Evolutionary conservation across 1,140 invertebrate genomes (phyloP).

Genomic region (Leguminivora glycinivorella): DNA sequence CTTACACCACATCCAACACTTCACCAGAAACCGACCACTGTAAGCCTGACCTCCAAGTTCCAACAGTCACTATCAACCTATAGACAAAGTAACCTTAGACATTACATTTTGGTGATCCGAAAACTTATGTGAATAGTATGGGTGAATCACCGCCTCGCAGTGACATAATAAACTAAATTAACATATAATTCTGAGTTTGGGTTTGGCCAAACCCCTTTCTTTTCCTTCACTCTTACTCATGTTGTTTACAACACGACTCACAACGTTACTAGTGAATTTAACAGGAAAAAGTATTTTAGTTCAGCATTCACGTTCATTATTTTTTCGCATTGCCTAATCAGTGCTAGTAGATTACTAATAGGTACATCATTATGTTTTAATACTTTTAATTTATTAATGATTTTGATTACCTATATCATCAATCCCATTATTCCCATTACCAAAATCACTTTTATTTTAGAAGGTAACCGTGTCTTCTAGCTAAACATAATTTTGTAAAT

Average conservation of each 20-base stretch:
- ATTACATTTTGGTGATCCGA: not conserved
- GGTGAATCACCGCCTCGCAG: not conserved
- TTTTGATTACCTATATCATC: too few relatives aligned
- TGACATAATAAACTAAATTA: conserved; percentile 76
- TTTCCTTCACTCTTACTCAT: conserved; percentile 63
- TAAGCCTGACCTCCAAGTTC: not conserved
- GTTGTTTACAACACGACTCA: conserved; percentile 49
- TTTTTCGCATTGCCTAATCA: not conserved
- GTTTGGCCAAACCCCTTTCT: conserved; percentile 52
- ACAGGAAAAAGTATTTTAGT: conserved; percentile 29
- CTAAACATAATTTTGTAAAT: too few relatives aligned
- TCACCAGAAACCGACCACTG: not conserved
- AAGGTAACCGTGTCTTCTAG: too few relatives aligned
- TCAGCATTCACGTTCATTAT: not conserved
- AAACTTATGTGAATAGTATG: not conserved
- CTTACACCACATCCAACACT: not conserved
- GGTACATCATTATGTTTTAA: too few relatives aligned
- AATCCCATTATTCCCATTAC: too few relatives aligned
- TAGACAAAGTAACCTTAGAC: not conserved
- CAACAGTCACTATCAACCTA: not conserved
- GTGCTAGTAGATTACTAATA: too few relatives aligned
- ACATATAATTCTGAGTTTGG: conserved; percentile 59
- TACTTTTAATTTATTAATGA: too few relatives aligned
- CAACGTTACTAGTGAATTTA: conserved; percentile 26
- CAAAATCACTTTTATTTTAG: too few relatives aligned